Percentiles rank a stretch among this genome's conserved stretches.
phyloP scores from a whole-genome alignment of 2,113 vertebrate genomes.

The Peromyscus maniculatus region DNA sequence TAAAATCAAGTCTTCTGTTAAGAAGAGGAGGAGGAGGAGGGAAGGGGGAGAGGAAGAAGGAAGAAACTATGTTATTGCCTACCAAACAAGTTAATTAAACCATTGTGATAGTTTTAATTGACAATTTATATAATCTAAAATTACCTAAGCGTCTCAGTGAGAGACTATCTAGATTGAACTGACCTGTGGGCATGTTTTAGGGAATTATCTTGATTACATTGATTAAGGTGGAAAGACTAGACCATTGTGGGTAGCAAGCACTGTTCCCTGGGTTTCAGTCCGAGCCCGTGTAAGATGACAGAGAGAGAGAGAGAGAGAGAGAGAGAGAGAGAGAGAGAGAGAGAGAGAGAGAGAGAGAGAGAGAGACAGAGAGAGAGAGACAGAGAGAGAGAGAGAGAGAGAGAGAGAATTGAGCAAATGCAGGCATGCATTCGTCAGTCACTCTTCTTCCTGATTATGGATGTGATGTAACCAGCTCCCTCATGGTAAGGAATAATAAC shows the following conservation, averaged over 20 bases:
- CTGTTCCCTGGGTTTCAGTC: background rate
- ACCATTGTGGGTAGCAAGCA: background rate
- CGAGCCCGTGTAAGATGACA: background rate
- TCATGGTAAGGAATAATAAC: background rate
- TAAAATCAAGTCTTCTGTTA: constrained; percentile 32
- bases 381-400: too few relatives aligned
- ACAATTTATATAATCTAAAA: background rate
- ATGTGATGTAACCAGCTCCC: background rate
- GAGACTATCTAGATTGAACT: background rate
- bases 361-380: too few relatives aligned
- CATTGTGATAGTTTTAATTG: background rate
- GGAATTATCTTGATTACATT: background rate
- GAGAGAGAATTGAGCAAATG: too few relatives aligned
- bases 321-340: too few relatives aligned
- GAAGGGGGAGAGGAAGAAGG: background rate
- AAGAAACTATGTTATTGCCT: background rate
- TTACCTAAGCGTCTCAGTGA: background rate
- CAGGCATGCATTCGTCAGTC: background rate
- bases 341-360: too few relatives aligned
- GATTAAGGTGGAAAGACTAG: background rate
- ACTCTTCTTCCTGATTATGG: background rate
- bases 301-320: too few relatives aligned
- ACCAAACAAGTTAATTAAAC: constrained; percentile 23
- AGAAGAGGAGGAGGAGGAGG: background rate
- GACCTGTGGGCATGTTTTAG: background rate